Base-by-base conservation (phyloP, 2,888 invertebrate genomes). In the Opisthograptis luteolata region DNA sequence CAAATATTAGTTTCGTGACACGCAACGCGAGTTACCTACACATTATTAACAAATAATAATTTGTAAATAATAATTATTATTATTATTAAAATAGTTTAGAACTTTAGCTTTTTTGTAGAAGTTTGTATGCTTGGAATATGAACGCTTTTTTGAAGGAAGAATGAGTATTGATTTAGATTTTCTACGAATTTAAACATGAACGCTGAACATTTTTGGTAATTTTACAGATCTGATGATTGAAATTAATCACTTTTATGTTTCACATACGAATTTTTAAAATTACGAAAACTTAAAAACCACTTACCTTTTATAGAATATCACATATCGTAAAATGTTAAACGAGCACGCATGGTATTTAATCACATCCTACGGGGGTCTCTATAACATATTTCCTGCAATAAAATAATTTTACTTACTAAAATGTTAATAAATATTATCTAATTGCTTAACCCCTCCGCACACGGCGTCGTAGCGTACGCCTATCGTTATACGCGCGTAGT, bases 21-120 rank as follows among this genome's bases (percentile, higher is more conserved):
- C 74, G 71, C 76, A 53, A 71, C 67, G 76, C 77, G 27, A 51
- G 42, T 39, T 34, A 45, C 41, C 36, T 36, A n/a, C n/a, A n/a
- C n/a, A n/a, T n/a, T n/a, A 68, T 66, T 65, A 50, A 64, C 64
- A 22, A 13, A 9, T n/a, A 17, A 43, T 25, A 31, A 42, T 20
- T 37, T 49, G 49, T 49, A 49, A 43, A 43, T 43, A 60, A 56
- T 56, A 51, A 47, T 47, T 25, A 55, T 66, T 69, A 65, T 58
- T 41, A 55, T 66, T 69, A 65, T 58, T 41, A 62, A 72, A 68
- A 60, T 52, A 55, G 56, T 62, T 65, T 40, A 22, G 24, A 9
- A 36, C 46, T 35, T 41, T 60, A 49, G 50, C 58, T 61, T 67
- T 64, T 60, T 58, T 59, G 57, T 53, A 44, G 56, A 50, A 60